Evolutionary conservation across 1,140 invertebrate species (phyloP), one percentile per base, ranked within the genome.

Genomic region (Rhagoletis pomonella): DNA sequence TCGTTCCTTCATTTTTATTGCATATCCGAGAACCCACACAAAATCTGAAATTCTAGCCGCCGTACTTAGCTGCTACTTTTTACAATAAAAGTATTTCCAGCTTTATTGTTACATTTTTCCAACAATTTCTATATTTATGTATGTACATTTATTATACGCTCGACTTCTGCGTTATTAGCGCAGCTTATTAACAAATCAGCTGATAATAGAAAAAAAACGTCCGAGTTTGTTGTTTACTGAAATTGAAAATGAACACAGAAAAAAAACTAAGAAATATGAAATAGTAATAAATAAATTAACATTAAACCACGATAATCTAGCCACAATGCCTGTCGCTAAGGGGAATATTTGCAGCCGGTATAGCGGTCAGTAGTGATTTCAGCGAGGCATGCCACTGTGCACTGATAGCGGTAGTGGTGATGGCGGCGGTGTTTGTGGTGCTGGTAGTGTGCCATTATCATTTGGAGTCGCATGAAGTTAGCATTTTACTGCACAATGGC

Each of bases 401-500:
- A 47, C 44, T 77, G 42, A 44, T 42, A 44, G 14, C 9, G 44
- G 12, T 47, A 44, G 47, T n/a, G 69, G 47, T 44, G 67, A 47
- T 77, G 69, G 73, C 60, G 60, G 60, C 4, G 60, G 12, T 62
- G 12, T 5, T 73, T 2, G 39, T 17, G 65, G 65, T 77, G 44
- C 47, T 77, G 69, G 29, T 29, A 29, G 14, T 77, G 44, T 44
- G 29, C n/a, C 47, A 81, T 55, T 55, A 81, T 81, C 73, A 81
- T 81, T 81, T 55, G 7, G 73, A 19, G 73, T 5, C 47, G 14
- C 17, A 58, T 58, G 73, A 81, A 81, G 60, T 62, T 62, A 3
- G 60, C 9, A 62, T 62, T 62, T 62, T 62, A 62, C n/a, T 62
- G 60, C 60, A 14, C n/a, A 5, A 50, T 10, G 14, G 10, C 12